Evolutionary conservation across 2,888 invertebrate genomes (phyloP).

Genomic region (Ornithoptera priamus): DNA sequence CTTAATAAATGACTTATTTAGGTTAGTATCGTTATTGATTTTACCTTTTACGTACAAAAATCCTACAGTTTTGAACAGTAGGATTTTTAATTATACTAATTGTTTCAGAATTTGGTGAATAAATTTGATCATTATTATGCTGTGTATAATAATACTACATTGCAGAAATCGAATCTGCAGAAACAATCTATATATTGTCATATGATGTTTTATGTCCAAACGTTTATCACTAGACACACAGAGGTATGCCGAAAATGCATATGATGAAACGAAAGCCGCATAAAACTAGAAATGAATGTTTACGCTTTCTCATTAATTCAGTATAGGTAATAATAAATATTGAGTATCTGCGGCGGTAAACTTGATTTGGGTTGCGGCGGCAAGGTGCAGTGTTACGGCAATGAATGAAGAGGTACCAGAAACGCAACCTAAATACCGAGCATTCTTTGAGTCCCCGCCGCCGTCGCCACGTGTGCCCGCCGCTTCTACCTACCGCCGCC

Average conservation of each 20-base stretch:
- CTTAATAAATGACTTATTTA: too few species aligned
- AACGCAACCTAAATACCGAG: conserved; percentile 78
- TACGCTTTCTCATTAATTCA: conserved; percentile 57
- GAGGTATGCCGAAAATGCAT: conserved; percentile 31
- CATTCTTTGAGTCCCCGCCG: conserved; percentile 69
- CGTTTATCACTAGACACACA: conserved; percentile 23
- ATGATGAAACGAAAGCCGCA: conserved; percentile 36
- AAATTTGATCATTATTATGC: not conserved
- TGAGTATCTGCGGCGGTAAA: conserved; percentile 43
- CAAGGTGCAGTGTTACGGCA: conserved; percentile 73
- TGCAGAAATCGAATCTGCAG: too few species aligned
- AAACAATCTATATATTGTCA: conserved; percentile 1
- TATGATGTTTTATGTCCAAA: conserved; percentile 11
- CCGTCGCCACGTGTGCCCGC: conserved; percentile 67
- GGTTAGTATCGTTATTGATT: too few species aligned
- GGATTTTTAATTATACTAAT: too few species aligned
- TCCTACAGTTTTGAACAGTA: too few species aligned
- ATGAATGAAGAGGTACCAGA: conserved; percentile 78
- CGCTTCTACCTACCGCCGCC: conserved; percentile 69
- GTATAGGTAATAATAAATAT: conserved; percentile 56
- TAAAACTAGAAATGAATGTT: conserved; percentile 50
- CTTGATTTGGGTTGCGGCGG: conserved; percentile 32
- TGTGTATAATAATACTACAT: conserved; percentile 1
- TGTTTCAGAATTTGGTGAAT: too few species aligned
- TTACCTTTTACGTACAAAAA: too few species aligned